Percentiles rank a stretch among this genome's conserved stretches.
Conservation (phyloP, 2,888 invertebrate genomes). For the Nesidiocoris tenuis region DNA sequence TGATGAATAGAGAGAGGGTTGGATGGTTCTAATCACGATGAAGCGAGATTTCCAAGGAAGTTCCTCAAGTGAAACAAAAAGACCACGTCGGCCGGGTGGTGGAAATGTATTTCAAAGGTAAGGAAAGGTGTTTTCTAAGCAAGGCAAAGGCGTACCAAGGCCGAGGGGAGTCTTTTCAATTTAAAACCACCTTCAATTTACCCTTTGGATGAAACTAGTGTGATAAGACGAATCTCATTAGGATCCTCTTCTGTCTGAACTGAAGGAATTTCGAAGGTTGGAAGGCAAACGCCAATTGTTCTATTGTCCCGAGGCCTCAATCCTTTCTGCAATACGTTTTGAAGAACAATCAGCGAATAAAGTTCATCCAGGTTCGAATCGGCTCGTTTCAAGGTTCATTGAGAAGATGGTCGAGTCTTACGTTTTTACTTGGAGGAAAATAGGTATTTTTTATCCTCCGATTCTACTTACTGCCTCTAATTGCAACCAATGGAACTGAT, state of each 20-base stretch:
- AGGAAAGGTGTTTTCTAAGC: neutral
- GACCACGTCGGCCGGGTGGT: neutral
- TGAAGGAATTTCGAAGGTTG: constrained; percentile 38
- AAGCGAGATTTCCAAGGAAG: constrained; percentile 19
- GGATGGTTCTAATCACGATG: constrained; percentile 35
- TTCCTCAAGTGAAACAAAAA: constrained; percentile 29
- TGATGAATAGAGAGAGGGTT: neutral
- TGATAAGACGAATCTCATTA: constrained; percentile 37
- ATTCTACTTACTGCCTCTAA: no score
- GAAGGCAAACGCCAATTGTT: constrained; percentile 27
- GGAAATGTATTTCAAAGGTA: constrained; percentile 38
- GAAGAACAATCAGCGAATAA: constrained; percentile 38
- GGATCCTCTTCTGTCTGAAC: constrained; percentile 20
- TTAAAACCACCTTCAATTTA: constrained; percentile 7
- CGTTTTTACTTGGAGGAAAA: no score
- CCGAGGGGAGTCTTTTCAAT: constrained; percentile 27
- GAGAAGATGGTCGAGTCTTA: no score
- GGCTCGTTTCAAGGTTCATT: neutral
- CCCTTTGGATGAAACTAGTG: neutral
- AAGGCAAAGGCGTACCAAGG: constrained; percentile 12
- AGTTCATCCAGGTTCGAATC: constrained; percentile 16
- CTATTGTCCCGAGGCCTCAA: constrained; percentile 21
- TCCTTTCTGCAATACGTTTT: constrained; percentile 21
- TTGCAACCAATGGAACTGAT: no score
- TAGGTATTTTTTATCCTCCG: no score